Base-by-base conservation (phyloP, 1,140 invertebrate species). In the Copidosoma floridanum region DNA sequence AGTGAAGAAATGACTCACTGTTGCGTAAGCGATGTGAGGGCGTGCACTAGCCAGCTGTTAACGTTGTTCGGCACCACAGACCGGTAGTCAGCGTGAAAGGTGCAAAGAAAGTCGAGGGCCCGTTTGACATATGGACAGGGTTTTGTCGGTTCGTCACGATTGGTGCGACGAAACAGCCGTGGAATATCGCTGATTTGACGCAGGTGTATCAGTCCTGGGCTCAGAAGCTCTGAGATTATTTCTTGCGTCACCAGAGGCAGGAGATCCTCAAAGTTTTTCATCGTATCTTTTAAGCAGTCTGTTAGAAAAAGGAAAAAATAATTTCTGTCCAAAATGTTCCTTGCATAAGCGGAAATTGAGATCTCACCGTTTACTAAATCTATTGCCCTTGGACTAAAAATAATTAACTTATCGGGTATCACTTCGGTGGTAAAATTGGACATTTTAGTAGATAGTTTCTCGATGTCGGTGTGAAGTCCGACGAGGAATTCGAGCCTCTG, bases 121-220 rank as follows among this genome's bases (percentile, higher is more conserved):
- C 85, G 82, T 26, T 86, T 84, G 35, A 95, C 86, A 75, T 95
- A 96, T 24, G 82, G 72, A 57, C 91, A 93, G 44, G 88, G 85
- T 69, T 89, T 89, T 1, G 86, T 87, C 0, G 93, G 93, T 41
- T 88, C 82, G 66, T 92, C 93, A 66, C 93, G 84, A 78, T 97
- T 98, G 0, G 95, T 98, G 72, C 94, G 87, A 68, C 95, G 83
- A 76, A 95, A 98, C 29, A 97, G 79, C 65, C 95, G 83, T 27
- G 95, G 95, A 81, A 97, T 93, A 71, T 97, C 93, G 65, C 86
- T 90, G 2, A 97, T 92, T 83, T 88, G 86, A 71, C 88, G 86
- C 58, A 89, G 80, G 57, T 85, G 82, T 26, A 77, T 69, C 55
- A 82, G 75, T 73, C 82, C 85, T 70, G 84, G 80, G 3, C 79